Percentiles rank a stretch among this genome's conserved stretches.
Evolutionary conservation across 2,797 vertebrate genomes (phyloP).

Genomic region (Acrocephalus scirpaceus): DNA sequence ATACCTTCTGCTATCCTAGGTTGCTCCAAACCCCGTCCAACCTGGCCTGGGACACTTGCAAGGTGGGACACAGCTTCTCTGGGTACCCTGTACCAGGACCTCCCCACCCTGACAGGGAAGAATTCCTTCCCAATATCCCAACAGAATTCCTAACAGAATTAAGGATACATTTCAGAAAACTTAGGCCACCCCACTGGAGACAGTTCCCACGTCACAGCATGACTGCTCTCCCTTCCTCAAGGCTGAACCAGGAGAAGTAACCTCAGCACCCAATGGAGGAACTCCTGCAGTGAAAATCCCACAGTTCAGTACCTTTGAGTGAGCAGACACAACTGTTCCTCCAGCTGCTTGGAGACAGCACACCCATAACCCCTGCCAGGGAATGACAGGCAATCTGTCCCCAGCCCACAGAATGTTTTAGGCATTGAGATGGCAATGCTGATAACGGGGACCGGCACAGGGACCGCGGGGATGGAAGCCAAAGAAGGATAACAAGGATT

Average conservation of each 20-base stretch:
- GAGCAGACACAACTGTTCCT: background rate
- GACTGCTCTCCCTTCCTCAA: background rate
- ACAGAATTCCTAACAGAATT: background rate
- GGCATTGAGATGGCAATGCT: rapidly evolving
- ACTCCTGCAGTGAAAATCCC: background rate
- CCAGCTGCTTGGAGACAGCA: background rate
- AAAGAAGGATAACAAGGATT: background rate
- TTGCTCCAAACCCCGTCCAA: rapidly evolving
- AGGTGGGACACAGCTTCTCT: background rate
- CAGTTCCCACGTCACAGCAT: rapidly evolving
- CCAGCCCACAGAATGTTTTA: rapidly evolving
- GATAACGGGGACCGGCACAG: background rate
- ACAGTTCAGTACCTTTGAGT: background rate
- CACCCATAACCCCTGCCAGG: background rate
- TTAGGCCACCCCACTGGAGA: background rate
- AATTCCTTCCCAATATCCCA: background rate
- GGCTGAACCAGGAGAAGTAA: background rate
- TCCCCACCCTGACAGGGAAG: rapidly evolving
- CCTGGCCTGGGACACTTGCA: background rate
- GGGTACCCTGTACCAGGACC: background rate
- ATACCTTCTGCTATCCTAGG: rapidly evolving
- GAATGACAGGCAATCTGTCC: background rate
- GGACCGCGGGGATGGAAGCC: background rate
- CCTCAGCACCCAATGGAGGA: background rate
- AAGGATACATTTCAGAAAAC: background rate